These are phyloP conservation scores for Nasonovia ribisnigri DNA, from an alignment of 2,888 invertebrate species.

Conservation along the genomic window DNA sequence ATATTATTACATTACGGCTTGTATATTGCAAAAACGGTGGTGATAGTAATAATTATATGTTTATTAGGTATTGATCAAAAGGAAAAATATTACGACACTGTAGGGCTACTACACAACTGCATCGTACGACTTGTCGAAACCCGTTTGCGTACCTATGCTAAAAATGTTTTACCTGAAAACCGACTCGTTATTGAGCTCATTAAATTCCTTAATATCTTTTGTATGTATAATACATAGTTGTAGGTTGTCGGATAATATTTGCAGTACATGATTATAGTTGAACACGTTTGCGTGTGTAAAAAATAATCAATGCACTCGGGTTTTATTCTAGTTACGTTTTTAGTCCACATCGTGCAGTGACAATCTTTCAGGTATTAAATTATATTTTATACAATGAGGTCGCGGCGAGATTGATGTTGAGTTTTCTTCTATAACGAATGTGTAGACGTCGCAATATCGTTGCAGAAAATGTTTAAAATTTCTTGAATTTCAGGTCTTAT, in stretches of 20 bases:
- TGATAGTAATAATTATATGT: neutral
- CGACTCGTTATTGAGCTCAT: slow-evolving; percentile 1
- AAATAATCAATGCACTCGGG: neutral
- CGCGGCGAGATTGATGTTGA: neutral
- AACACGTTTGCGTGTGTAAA: neutral
- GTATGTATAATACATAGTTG: neutral
- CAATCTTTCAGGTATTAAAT: neutral
- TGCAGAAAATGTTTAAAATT: neutral
- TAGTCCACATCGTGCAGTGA: neutral
- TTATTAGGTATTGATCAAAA: neutral
- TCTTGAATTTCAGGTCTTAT: neutral
- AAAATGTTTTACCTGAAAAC: slow-evolving; percentile 9
- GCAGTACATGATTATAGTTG: neutral
- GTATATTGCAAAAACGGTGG: neutral
- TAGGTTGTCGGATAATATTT: neutral
- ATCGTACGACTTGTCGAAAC: neutral
- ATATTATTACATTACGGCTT: neutral
- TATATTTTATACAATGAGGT: neutral
- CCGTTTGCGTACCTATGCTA: neutral
- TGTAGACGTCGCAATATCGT: neutral
- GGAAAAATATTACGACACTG: neutral
- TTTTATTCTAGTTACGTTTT: neutral
- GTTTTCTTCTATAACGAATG: neutral
- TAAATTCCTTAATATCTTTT: neutral
- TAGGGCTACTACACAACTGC: neutral